Evolutionary conservation across 2,888 invertebrate genomes (phyloP).

Genomic region (Incurvaria masculella): DNA sequence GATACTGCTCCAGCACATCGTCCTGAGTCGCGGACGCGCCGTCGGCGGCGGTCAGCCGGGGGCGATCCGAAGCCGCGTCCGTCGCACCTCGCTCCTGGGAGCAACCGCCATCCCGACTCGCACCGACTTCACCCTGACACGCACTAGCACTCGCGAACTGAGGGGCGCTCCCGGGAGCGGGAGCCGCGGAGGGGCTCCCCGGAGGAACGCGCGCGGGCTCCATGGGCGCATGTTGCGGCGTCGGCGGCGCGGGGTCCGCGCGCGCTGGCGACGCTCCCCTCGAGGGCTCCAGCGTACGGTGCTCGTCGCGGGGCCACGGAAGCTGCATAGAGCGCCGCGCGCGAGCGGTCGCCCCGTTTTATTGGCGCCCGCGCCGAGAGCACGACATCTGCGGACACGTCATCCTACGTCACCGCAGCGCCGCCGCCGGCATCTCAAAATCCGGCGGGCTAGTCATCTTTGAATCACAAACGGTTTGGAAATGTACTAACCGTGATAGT

Average conservation of each 20-base stretch:
- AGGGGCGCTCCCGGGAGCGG: conserved; percentile 18
- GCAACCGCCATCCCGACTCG: conserved; percentile 8
- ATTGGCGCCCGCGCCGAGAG: conserved; percentile 15
- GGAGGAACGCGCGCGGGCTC: conserved; percentile 26
- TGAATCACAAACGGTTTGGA: no score
- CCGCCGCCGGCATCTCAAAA: neutral
- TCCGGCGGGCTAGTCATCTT: no score
- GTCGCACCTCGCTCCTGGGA: neutral
- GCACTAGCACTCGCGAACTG: neutral
- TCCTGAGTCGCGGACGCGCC: neutral
- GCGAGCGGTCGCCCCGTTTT: conserved; percentile 13
- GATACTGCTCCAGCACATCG: no score
- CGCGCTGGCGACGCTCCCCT: conserved; percentile 14
- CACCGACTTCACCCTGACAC: neutral
- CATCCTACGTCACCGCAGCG: neutral
- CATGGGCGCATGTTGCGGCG: conserved; percentile 42
- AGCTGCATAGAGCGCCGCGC: conserved; percentile 34
- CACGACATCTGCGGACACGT: conserved; percentile 29
- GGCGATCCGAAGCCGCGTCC: conserved; percentile 1
- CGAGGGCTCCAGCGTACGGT: conserved; percentile 10
- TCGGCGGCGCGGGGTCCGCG: conserved; percentile 25
- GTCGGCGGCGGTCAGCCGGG: no score
- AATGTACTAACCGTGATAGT: no score
- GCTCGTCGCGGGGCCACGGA: conserved; percentile 4
- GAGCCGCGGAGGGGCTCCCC: conserved; percentile 24